These are phyloP conservation scores for Camelus dromedarius DNA, from an alignment of 2,113 vertebrate species.

Conservation along the genomic window DNA sequence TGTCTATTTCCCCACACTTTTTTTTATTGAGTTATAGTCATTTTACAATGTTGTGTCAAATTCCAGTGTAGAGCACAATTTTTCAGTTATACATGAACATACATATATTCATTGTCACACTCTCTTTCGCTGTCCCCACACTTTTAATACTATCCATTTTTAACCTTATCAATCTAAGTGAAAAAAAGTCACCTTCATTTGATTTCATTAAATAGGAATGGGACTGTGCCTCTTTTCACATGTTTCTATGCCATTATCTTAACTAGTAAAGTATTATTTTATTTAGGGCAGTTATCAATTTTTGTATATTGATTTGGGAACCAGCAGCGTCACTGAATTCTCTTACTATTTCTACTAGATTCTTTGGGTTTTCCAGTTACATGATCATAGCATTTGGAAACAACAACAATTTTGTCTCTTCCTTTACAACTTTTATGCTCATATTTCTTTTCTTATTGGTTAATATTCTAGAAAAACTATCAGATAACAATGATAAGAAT, in stretches of 20 bases:
- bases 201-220: conserved; percentile 22
- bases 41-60: too few relatives aligned
- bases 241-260: neutral
- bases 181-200: neutral
- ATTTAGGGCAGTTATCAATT: neutral
- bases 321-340: neutral
- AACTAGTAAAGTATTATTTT: neutral
- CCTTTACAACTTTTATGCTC: neutral
- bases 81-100: too few relatives aligned
- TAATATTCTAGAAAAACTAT: neutral
- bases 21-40: too few relatives aligned
- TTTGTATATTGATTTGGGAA: neutral
- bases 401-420: neutral
- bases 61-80: too few relatives aligned
- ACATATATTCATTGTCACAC: too few relatives aligned
- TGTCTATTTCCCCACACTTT: neutral
- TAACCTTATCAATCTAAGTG: neutral
- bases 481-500: neutral
- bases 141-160: neutral
- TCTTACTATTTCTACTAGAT: neutral
- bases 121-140: neutral
- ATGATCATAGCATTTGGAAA: neutral
- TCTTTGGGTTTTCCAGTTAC: neutral
- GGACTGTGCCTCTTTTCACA: neutral
- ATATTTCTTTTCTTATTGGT: neutral